Percentiles rank a stretch among this genome's conserved stretches.
phyloP scores from a whole-genome alignment of 2,888 invertebrate genomes.

The Aquatica leii region DNA sequence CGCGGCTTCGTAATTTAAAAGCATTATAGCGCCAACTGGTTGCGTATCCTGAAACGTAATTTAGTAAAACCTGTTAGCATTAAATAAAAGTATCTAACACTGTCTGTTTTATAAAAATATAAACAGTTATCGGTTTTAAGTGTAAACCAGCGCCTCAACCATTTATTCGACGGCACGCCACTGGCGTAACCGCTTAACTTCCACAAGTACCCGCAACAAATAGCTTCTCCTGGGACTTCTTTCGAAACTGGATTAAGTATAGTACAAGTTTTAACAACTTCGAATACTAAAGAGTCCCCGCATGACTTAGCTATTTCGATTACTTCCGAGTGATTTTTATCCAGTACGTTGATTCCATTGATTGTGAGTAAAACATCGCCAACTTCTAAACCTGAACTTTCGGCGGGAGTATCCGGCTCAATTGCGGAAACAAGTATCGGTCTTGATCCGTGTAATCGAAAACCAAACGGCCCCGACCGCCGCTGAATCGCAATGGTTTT shows the following conservation, averaged over 20 bases:
- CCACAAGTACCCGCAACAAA: slow-evolving; percentile 82
- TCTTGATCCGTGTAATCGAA: slow-evolving; percentile 93
- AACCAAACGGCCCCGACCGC: slow-evolving; percentile 90
- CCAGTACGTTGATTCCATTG: slow-evolving; percentile 89
- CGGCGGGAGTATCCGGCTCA: slow-evolving; percentile 93
- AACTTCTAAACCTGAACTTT: slow-evolving; percentile 89
- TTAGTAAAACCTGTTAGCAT: not conserved
- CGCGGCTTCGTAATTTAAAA: slow-evolving; percentile 81
- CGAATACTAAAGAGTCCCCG: slow-evolving; percentile 84
- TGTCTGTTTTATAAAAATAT: slow-evolving; percentile 93
- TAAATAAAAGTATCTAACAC: slow-evolving; percentile 64
- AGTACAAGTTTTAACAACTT: slow-evolving; percentile 79
- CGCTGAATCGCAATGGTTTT: slow-evolving; percentile 85
- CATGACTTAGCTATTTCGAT: slow-evolving; percentile 91
- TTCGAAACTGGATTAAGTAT: slow-evolving; percentile 74
- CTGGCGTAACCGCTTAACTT: slow-evolving; percentile 70
- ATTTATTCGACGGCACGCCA: slow-evolving; percentile 67
- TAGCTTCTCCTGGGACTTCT: slow-evolving; percentile 67
- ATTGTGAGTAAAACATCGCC: slow-evolving; percentile 94
- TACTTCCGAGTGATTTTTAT: slow-evolving; percentile 92
- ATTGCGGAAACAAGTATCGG: slow-evolving; percentile 97
- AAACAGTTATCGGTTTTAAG: slow-evolving; percentile 91
- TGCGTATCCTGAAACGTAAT: slow-evolving; percentile 73
- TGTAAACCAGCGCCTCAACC: slow-evolving; percentile 92
- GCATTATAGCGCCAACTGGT: slow-evolving; percentile 88